Conservation (phyloP, 1,140 invertebrate species). For the Bombus balteatus region DNA sequence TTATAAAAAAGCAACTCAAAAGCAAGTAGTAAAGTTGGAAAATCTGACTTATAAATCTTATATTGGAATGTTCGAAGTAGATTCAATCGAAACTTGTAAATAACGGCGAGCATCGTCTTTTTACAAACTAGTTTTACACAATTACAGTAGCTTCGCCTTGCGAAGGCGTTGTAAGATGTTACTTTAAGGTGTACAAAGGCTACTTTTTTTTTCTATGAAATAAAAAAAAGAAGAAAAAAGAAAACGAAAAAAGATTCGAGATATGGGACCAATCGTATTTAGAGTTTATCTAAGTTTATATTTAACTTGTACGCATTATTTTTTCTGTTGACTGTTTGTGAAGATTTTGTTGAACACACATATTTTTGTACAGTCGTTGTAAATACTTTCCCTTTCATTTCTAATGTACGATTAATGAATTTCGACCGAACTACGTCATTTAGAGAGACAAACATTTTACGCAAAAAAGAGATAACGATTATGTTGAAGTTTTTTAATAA, state of each 20-base stretch:
- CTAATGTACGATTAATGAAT: neutral
- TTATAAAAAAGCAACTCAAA: neutral
- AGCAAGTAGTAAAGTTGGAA: neutral
- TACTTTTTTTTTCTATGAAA: slow-evolving; percentile 31
- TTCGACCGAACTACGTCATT: neutral
- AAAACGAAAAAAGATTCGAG: slow-evolving; percentile 5
- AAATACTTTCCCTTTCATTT: slow-evolving; percentile 47
- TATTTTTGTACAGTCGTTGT: slow-evolving; percentile 51
- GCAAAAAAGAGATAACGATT: neutral
- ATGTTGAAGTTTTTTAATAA: neutral
- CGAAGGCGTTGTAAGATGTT: neutral
- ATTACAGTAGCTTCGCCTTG: slow-evolving; percentile 17
- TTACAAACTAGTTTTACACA: slow-evolving; percentile 35
- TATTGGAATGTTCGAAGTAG: neutral
- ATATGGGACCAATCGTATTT: slow-evolving; percentile 62
- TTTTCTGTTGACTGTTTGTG: slow-evolving; percentile 25
- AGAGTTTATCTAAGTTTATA: slow-evolving; percentile 35
- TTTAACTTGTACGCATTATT: slow-evolving; percentile 34
- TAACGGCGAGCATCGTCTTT: slow-evolving; percentile 6
- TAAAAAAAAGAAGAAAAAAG: neutral
- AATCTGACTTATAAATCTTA: neutral
- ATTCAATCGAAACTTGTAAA: slow-evolving; percentile 3
- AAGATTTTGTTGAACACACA: slow-evolving; percentile 29
- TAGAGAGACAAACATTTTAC: neutral
- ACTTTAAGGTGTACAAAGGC: slow-evolving; percentile 56